Evolutionary conservation across 2,113 vertebrate species (phyloP).

Genomic region (Columba janthina): DNA sequence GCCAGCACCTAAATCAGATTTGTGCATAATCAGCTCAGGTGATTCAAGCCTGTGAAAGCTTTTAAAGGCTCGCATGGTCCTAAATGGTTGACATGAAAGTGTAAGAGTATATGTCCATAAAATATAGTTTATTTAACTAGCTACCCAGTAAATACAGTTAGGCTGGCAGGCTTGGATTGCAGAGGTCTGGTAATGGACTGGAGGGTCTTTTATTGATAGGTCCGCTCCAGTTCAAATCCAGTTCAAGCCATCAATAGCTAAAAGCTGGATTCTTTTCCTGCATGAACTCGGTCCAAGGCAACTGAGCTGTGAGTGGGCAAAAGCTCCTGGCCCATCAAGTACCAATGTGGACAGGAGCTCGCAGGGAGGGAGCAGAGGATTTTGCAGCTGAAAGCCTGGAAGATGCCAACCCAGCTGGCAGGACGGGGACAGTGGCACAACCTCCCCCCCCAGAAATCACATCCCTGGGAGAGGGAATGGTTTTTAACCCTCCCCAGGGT

Average conservation of each 20-base stretch:
- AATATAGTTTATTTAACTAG: background rate
- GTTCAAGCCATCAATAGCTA: background rate
- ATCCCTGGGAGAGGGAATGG: background rate
- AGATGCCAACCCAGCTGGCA: background rate
- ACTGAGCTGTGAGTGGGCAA: rapidly evolving
- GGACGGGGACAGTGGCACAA: background rate
- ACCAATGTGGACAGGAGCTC: background rate
- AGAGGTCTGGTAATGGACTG: background rate
- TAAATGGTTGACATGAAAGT: background rate
- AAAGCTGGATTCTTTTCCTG: background rate
- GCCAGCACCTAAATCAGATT: conserved; percentile 28
- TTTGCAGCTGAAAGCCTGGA: background rate
- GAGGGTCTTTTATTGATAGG: background rate
- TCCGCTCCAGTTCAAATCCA: background rate
- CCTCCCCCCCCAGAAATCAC: background rate
- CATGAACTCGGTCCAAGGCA: background rate
- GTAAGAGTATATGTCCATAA: background rate
- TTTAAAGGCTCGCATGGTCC: background rate
- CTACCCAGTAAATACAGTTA: background rate
- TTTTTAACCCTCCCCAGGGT: background rate
- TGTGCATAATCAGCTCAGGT: background rate
- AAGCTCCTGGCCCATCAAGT: background rate
- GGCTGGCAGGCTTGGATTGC: background rate
- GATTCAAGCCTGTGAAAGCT: background rate
- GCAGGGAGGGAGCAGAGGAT: rapidly evolving